Evolutionary conservation across 1,140 invertebrate genomes (phyloP), one percentile per base, ranked within the genome.

Genomic region (Periplaneta americana): DNA sequence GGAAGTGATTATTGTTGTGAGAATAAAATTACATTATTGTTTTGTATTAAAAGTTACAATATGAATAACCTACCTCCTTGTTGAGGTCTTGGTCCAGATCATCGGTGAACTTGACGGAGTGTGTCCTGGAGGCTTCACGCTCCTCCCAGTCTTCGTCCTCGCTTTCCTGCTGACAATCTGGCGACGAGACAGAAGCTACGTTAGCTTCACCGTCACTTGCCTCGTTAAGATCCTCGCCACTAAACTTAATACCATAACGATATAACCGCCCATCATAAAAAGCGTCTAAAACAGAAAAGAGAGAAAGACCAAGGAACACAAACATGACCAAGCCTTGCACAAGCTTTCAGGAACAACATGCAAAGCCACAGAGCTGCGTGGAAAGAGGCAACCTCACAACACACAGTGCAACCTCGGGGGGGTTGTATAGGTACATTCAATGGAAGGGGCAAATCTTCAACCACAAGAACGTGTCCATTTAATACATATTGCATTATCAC

Each of bases 51-150:
- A n/a, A n/a, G n/a, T n/a, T n/a, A n/a, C n/a, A n/a, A n/a, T n/a
- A n/a, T 75, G 5, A 22, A 11, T 5, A 75, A 85, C 89, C 93
- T 90, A 93, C 93, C 91, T 94, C 94, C 91, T 93, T 95, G 86
- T 90, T 91, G 76, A 92, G 91, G 87, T 94, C 93, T 35, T 92
- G 91, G 80, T 95, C 93, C 2, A 82, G 82, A 66, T 89, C 88
- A 87, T 97, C 96, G 36, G 93, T 95, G 88, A 98, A 98, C 88
- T 97, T 97, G 83, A 98, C 96, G 8, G 94, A 95, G 86, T 96
- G 94, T 11, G 94, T 95, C 80, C 96, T 90, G 2, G 95, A 95
- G 2, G 93, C 93, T 86, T 96, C 95, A 82, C 92, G 91, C 84
- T 95, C 94, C 92, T 94, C 95, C 80, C 91, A 91, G 83, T 93